Conservation (phyloP, 2,888 invertebrate species). For the Acleris laterana region DNA sequence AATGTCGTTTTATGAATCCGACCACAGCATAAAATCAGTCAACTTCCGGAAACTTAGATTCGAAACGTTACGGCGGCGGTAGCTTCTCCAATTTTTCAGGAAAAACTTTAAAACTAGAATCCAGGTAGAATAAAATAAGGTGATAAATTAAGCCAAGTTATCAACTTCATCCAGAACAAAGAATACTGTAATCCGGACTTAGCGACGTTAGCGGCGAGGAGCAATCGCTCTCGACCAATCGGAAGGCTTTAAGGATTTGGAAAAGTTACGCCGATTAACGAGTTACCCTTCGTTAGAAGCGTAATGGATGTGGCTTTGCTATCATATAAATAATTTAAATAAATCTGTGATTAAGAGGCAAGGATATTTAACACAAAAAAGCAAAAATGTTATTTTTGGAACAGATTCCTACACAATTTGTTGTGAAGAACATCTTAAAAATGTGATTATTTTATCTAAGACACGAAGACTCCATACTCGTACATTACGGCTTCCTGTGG, state of each 20-base stretch:
- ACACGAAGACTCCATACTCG: no score
- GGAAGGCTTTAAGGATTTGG: slow-evolving; percentile 70
- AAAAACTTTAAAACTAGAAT: slow-evolving; percentile 44
- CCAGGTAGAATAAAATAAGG: slow-evolving; percentile 39
- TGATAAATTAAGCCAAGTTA: slow-evolving; percentile 54
- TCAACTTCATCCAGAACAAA: slow-evolving; percentile 53
- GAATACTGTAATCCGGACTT: slow-evolving; percentile 71
- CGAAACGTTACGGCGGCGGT: slow-evolving; percentile 2
- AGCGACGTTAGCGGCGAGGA: slow-evolving; percentile 48
- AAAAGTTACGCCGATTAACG: slow-evolving; percentile 60
- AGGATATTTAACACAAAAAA: no score
- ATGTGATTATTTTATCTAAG: no score
- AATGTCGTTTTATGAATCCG: neutral
- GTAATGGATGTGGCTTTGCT: neutral
- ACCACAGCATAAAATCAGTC: slow-evolving; percentile 8
- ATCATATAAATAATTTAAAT: neutral
- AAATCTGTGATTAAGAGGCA: no score
- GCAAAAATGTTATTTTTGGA: no score
- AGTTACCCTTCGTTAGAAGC: slow-evolving; percentile 39
- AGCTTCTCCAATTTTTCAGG: slow-evolving; percentile 16
- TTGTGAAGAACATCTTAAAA: no score
- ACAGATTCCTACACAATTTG: no score
- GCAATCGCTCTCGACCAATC: slow-evolving; percentile 50
- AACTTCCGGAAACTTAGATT: slow-evolving; percentile 12
- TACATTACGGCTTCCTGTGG: no score